phyloP scores from a whole-genome alignment of 2,888 invertebrate species.

The Baccha elongata region DNA sequence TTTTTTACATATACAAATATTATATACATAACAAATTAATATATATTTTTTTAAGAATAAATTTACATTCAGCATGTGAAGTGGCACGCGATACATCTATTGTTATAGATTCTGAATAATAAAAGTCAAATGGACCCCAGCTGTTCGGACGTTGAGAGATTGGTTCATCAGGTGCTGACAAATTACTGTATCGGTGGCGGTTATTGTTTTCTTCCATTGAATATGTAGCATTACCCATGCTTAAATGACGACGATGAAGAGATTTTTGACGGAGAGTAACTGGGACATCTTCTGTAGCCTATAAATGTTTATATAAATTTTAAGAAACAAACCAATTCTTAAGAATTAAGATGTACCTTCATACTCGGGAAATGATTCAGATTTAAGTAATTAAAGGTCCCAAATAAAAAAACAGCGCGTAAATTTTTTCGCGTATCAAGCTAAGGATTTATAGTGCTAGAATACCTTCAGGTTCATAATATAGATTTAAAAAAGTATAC shows the following conservation, averaged over 20 bases:
- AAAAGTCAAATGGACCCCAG: constrained; percentile 81
- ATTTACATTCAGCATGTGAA: constrained; percentile 96
- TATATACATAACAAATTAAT: constrained; percentile 38
- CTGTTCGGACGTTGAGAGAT: constrained; percentile 79
- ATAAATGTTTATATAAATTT: constrained; percentile 40
- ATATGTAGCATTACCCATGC: constrained; percentile 80
- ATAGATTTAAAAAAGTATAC: too few species aligned
- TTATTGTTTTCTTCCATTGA: constrained; percentile 77
- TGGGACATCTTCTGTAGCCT: constrained; percentile 76
- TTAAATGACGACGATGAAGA: constrained; percentile 80
- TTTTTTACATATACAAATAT: constrained; percentile 43
- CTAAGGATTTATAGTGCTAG: too few species aligned
- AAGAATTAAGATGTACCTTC: not conserved
- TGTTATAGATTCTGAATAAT: constrained; percentile 87
- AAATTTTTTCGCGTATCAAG: too few species aligned
- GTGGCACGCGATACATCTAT: constrained; percentile 89
- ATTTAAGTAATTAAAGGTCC: too few species aligned
- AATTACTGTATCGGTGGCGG: constrained; percentile 78
- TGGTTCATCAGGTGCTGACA: constrained; percentile 78
- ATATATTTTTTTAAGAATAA: constrained; percentile 70
- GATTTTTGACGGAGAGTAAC: constrained; percentile 79
- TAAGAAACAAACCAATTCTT: constrained; percentile 27
- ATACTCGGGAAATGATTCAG: constrained; percentile 32
- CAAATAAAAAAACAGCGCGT: too few species aligned
- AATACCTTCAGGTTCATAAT: too few species aligned